Percentiles rank a stretch among this genome's conserved stretches.
These are phyloP conservation scores for Nansenia antarctica DNA, from an alignment of 2,113 vertebrate genomes.

Conservation along the genomic window DNA sequence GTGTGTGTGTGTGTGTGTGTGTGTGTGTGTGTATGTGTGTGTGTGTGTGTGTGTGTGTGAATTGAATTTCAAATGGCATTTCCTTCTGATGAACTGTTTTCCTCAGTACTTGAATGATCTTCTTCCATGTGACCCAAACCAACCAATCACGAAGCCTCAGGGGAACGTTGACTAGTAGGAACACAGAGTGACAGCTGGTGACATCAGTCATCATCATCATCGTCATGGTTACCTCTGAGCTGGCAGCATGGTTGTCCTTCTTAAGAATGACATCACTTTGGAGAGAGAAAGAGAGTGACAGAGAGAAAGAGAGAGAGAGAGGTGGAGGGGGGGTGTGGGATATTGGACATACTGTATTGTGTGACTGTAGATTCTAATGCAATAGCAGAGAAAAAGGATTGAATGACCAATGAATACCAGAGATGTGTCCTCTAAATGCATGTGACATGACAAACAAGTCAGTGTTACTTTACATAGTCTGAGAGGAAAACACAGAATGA, in stretches of 20 bases:
- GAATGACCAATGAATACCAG: not conserved
- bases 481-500: too few relatives aligned
- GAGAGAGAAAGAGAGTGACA: not conserved
- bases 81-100: not conserved
- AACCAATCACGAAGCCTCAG: not conserved
- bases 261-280: not conserved
- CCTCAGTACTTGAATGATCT: not conserved
- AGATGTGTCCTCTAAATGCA: not conserved
- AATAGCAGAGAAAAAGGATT: not conserved
- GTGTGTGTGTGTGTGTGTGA: not conserved
- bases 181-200: conserved; percentile 5
- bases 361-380: not conserved
- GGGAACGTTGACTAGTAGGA: not conserved
- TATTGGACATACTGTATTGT: too few relatives aligned
- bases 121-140: not conserved
- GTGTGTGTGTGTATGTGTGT: not conserved
- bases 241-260: conserved; percentile 28
- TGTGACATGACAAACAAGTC: not conserved
- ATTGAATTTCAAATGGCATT: not conserved
- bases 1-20: not conserved
- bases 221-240: not conserved
- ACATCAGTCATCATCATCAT: conserved; percentile 5
- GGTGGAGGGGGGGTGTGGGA: too few relatives aligned
- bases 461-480: not conserved
- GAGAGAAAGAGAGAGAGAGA: not conserved